Conservation (phyloP, 1,140 invertebrate species). For the Agraylea sexmaculata region DNA sequence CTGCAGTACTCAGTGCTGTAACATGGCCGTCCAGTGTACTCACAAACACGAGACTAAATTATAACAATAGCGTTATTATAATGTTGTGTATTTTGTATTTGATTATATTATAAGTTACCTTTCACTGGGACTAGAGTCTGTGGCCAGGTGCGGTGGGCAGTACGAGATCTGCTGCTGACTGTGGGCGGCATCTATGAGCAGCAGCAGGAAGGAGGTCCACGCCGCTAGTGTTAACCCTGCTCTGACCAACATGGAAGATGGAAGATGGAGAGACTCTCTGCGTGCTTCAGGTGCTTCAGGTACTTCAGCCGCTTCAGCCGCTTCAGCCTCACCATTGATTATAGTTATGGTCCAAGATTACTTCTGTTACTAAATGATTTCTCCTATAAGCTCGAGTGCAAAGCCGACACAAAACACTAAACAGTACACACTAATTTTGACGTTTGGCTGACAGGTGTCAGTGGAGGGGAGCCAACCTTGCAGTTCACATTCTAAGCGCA, state of each 20-base stretch:
- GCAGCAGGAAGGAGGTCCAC: not conserved
- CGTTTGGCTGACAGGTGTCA: too few species aligned
- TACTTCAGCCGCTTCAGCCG: too few species aligned
- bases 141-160: not conserved
- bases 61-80: constrained; percentile 21
- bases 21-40: constrained; percentile 81
- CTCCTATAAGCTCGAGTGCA: too few species aligned
- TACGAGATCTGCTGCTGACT: not conserved
- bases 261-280: not conserved
- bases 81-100: not conserved
- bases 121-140: too few species aligned
- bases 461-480: too few species aligned
- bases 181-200: not conserved
- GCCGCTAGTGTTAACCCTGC: not conserved
- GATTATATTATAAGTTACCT: too few species aligned
- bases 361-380: too few species aligned
- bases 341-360: too few species aligned
- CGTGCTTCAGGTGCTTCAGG: too few species aligned
- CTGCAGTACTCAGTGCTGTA: constrained; percentile 58
- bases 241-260: not conserved
- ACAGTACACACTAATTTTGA: too few species aligned
- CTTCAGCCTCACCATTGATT: too few species aligned
- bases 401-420: too few species aligned
- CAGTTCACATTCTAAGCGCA: not conserved
- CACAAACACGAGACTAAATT: constrained; percentile 64